A percentile compares a stretch with the other conserved stretches of the same genome.
Conservation (phyloP, 1,140 invertebrate species). For the Elymnias hypermnestra region DNA sequence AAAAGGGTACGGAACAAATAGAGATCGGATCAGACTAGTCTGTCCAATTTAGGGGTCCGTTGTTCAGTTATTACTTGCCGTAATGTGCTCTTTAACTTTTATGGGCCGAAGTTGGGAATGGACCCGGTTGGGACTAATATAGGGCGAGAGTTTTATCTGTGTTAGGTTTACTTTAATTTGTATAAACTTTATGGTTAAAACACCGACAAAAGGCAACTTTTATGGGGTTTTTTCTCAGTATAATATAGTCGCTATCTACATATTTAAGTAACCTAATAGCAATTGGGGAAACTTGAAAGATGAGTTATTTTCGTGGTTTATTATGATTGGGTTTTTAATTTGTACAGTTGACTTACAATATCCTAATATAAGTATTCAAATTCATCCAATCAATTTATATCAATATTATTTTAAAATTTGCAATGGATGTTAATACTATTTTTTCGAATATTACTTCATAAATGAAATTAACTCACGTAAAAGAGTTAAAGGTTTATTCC, state of each 20-base stretch:
- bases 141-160: constrained; percentile 53
- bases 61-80: constrained; percentile 61
- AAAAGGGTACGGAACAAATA: constrained; percentile 26
- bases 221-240: background rate
- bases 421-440: no score
- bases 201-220: background rate
- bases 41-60: constrained; percentile 43
- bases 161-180: constrained; percentile 19
- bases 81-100: constrained; percentile 70
- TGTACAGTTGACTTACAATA: no score
- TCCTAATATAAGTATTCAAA: no score
- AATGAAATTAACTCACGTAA: no score
- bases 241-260: background rate
- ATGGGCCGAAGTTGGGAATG: constrained; percentile 52
- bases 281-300: no score
- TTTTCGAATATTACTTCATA: no score
- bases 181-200: constrained; percentile 16
- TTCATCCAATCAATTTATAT: no score
- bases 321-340: no score
- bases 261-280: no score
- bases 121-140: constrained; percentile 43
- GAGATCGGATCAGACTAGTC: constrained; percentile 28
- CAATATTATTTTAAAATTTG: no score
- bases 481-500: no score
- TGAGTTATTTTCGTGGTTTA: no score